These are phyloP conservation scores for Macrosteles quadrilineatus DNA, from an alignment of 1,140 invertebrate species.

Conservation along the genomic window DNA sequence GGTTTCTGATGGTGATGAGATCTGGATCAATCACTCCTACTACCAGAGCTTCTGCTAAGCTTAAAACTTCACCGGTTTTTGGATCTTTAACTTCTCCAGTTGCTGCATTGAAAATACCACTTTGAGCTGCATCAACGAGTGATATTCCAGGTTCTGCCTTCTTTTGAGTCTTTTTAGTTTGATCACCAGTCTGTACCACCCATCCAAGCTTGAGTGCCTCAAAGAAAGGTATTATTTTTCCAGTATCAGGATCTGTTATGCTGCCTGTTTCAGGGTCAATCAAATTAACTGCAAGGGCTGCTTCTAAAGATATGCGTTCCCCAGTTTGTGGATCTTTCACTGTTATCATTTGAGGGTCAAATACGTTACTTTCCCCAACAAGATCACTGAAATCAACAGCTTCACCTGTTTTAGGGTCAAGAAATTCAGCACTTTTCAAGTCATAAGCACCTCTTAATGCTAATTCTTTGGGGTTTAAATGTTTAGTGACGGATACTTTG, in stretches of 20 bases:
- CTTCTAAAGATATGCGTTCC: slow-evolving; percentile 67
- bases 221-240: slow-evolving; percentile 78
- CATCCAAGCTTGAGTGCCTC: slow-evolving; percentile 75
- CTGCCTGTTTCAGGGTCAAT: slow-evolving; percentile 76
- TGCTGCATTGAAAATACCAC: slow-evolving; percentile 62
- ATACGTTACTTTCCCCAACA: slow-evolving; percentile 70
- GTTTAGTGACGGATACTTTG: slow-evolving; percentile 54
- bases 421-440: slow-evolving; percentile 69
- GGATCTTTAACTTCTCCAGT: slow-evolving; percentile 62
- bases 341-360: slow-evolving; percentile 72
- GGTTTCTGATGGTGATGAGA: slow-evolving; percentile 68
- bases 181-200: slow-evolving; percentile 56
- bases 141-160: slow-evolving; percentile 52
- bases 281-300: slow-evolving; percentile 71
- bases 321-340: slow-evolving; percentile 74
- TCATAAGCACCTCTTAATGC: slow-evolving; percentile 74
- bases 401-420: slow-evolving; percentile 73
- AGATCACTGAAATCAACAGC: slow-evolving; percentile 75
- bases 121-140: slow-evolving; percentile 65
- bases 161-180: slow-evolving; percentile 33
- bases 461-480: slow-evolving; percentile 65
- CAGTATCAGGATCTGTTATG: slow-evolving; percentile 80
- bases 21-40: slow-evolving; percentile 72
- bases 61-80: slow-evolving; percentile 60
- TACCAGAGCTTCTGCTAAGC: slow-evolving; percentile 70